Conservation (phyloP, 2,113 vertebrate species). For the Chionis minor region DNA sequence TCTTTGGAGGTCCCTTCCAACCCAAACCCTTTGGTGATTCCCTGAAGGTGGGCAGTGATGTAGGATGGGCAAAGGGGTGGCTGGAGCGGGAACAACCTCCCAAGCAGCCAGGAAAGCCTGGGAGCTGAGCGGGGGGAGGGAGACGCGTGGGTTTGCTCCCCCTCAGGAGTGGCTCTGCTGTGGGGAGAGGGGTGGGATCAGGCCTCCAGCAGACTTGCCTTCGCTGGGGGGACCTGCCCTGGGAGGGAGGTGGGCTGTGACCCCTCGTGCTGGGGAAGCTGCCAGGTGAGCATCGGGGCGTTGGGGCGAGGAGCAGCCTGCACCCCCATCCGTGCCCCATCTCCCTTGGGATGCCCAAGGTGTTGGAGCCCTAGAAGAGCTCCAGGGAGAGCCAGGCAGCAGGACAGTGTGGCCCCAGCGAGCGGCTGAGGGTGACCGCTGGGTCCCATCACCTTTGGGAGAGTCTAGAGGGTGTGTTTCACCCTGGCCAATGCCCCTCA, state of each 20-base stretch:
- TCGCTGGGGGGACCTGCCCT: background rate
- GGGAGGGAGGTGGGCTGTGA: background rate
- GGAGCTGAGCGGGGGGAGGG: background rate
- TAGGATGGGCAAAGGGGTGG: background rate
- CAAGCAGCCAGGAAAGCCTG: background rate
- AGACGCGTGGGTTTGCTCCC: background rate
- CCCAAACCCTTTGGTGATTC: background rate
- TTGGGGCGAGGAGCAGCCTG: background rate
- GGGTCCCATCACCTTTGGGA: background rate
- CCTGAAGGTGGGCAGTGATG: background rate
- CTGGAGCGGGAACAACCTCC: background rate
- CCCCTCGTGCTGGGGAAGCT: background rate
- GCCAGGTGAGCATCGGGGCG: background rate
- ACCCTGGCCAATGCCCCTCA: background rate
- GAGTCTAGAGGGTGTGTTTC: accelerated
- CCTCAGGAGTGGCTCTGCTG: background rate
- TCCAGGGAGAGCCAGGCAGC: background rate
- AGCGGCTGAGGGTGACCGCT: background rate
- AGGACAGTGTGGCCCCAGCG: accelerated
- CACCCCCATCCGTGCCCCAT: accelerated
- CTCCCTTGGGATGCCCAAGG: accelerated
- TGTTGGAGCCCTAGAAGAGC: background rate
- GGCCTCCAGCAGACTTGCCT: background rate
- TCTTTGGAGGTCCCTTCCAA: background rate
- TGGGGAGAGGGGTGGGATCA: background rate